A percentile compares a stretch with the other conserved stretches of the same genome.
Conservation (phyloP, 1,140 invertebrate genomes). For the Stegodyphus mimosarum region DNA sequence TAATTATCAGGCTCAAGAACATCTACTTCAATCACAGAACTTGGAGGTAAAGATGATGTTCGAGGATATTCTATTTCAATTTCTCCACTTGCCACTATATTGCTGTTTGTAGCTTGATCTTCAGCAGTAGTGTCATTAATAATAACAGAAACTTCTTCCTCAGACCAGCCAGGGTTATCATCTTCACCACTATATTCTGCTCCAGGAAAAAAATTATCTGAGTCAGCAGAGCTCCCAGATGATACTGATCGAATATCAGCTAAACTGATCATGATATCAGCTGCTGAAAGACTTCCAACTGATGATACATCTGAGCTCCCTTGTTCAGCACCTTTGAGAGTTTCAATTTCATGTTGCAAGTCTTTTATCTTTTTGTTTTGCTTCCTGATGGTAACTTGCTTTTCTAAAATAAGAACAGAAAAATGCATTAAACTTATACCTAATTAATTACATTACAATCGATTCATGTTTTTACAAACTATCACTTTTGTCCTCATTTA, state of each 20-base stretch:
- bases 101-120: too few species aligned
- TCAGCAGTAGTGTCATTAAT: too few species aligned
- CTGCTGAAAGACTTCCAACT: neutral
- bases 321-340: neutral
- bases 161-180: neutral
- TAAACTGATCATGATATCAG: neutral
- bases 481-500: too few species aligned
- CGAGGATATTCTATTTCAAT: too few species aligned
- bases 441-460: too few species aligned
- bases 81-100: too few species aligned
- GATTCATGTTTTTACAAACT: too few species aligned
- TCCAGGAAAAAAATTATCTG: neutral
- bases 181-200: neutral
- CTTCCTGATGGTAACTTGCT: neutral
- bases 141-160: too few species aligned
- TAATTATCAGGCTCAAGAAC: too few species aligned
- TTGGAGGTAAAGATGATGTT: too few species aligned
- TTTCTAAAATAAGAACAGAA: constrained; percentile 9
- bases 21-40: too few species aligned
- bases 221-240: neutral
- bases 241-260: neutral
- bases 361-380: neutral
- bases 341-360: constrained; percentile 24
- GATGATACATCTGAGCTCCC: neutral
- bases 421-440: neutral